Evolutionary conservation across 2,888 invertebrate genomes (phyloP).

Genomic region (Halictus quadricinctus): DNA sequence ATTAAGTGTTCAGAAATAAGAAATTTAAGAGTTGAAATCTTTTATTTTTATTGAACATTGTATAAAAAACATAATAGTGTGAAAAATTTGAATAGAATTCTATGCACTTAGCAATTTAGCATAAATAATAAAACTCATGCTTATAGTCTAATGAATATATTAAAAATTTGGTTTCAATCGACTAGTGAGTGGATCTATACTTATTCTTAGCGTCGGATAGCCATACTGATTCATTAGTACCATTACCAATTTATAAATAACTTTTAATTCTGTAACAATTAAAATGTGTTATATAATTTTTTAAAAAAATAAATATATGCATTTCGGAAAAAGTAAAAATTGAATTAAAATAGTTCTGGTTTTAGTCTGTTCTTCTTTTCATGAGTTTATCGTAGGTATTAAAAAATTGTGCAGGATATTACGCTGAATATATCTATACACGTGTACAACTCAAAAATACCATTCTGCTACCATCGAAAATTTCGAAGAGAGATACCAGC

Average conservation of each 20-base stretch:
- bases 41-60: not conserved
- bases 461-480: not conserved
- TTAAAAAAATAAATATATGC: not conserved
- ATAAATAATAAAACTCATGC: not conserved
- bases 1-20: not conserved
- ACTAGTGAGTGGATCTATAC: not conserved
- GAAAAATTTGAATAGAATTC: not conserved
- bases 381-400: not conserved
- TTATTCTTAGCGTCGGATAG: not conserved
- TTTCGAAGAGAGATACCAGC: constrained; percentile 17
- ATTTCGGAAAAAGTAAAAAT: not conserved
- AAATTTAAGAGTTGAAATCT: not conserved
- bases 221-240: not conserved
- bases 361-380: not conserved
- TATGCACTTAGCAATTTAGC: not conserved
- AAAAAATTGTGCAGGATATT: not conserved
- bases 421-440: not conserved
- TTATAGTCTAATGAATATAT: not conserved
- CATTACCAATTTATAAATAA: not conserved
- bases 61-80: not conserved
- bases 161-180: not conserved
- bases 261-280: not conserved
- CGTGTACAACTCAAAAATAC: constrained; percentile 2
- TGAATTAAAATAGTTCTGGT: not conserved
- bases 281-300: not conserved